Evolutionary conservation across 1,140 invertebrate genomes (phyloP).

Genomic region (Listronotus oregonensis): DNA sequence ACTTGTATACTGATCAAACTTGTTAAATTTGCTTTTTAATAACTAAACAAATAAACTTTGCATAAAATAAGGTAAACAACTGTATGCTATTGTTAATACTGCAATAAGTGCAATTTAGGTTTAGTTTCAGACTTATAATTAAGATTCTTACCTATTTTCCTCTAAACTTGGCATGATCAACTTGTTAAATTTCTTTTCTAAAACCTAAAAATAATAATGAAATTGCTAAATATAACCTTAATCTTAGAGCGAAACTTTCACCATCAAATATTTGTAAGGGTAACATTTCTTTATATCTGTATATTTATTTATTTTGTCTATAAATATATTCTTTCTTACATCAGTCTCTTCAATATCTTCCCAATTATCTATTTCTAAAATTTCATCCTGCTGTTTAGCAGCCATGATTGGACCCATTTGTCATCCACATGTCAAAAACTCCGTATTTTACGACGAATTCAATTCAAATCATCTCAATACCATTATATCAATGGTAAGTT

Average conservation of each 20-base stretch:
- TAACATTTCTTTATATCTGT: slow-evolving; percentile 20
- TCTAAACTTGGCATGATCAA: slow-evolving; percentile 48
- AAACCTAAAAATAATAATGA: slow-evolving; percentile 47
- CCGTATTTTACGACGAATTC: neutral
- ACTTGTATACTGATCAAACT: too few species aligned
- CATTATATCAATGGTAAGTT: neutral
- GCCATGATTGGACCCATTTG: slow-evolving; percentile 51
- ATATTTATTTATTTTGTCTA: too few species aligned
- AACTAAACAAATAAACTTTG: too few species aligned
- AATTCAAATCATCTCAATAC: neutral
- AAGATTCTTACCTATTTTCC: slow-evolving; percentile 44
- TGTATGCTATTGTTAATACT: neutral
- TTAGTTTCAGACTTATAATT: slow-evolving; percentile 4
- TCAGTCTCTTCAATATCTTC: slow-evolving; percentile 56
- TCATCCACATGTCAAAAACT: slow-evolving; percentile 36
- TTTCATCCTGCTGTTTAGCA: slow-evolving; percentile 53
- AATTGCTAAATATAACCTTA: slow-evolving; percentile 2
- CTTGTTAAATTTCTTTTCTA: slow-evolving; percentile 53
- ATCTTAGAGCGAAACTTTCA: slow-evolving; percentile 2
- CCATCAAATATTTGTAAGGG: slow-evolving; percentile 9
- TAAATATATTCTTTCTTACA: slow-evolving; percentile 45
- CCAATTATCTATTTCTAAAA: slow-evolving; percentile 53
- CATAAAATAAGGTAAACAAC: neutral
- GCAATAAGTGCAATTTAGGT: slow-evolving; percentile 4
- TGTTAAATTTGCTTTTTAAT: too few species aligned